A percentile compares a stretch with the other conserved stretches of the same genome.
phyloP scores from a whole-genome alignment of 2,113 vertebrate species.

The Elanus axillaris region DNA sequence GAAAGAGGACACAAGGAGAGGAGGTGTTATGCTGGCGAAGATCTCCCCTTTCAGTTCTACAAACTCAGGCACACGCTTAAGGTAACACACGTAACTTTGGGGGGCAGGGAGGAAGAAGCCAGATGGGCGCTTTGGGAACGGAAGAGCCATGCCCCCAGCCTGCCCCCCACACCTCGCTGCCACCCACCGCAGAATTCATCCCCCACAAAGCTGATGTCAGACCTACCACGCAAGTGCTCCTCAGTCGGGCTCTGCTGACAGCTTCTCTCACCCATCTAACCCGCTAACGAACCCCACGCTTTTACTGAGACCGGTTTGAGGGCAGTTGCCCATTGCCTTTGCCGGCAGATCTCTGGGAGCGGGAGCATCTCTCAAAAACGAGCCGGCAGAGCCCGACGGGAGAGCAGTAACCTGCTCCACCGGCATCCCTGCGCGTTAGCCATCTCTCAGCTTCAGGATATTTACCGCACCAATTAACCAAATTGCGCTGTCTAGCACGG shows the following conservation, averaged over 20 bases:
- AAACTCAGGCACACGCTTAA: not conserved
- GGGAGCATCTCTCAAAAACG: not conserved
- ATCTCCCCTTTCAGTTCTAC: not conserved
- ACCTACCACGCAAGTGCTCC: not conserved
- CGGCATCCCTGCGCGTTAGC: not conserved
- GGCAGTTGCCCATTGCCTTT: not conserved
- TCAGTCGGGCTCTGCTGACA: not conserved
- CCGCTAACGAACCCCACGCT: not conserved
- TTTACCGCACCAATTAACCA: not conserved
- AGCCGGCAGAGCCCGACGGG: not conserved
- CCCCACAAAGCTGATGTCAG: not conserved
- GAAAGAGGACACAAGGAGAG: not conserved
- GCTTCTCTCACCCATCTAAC: not conserved
- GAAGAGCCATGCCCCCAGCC: not conserved
- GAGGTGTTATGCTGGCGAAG: not conserved
- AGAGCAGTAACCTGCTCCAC: not conserved
- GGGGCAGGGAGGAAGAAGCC: not conserved
- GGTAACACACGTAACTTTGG: not conserved
- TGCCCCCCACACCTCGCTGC: not conserved
- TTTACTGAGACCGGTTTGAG: not conserved
- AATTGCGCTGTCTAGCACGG: not conserved
- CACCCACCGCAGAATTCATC: not conserved
- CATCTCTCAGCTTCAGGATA: not conserved
- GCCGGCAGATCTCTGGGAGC: not conserved
- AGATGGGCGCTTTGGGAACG: not conserved